Conservation (phyloP, 2,113 vertebrate genomes). For the Noctilio leporinus region DNA sequence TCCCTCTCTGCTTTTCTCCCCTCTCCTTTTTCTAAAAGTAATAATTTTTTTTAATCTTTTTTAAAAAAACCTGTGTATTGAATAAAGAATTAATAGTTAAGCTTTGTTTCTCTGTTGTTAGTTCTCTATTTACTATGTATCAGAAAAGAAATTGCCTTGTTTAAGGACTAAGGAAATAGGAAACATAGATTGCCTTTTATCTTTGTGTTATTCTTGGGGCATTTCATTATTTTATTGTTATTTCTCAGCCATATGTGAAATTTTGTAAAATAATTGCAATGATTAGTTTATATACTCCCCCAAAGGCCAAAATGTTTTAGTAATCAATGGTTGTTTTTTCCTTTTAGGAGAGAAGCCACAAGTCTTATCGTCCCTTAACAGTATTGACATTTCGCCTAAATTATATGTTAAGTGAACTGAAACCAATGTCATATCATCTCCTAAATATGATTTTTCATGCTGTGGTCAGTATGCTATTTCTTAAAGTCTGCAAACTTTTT, state of each 20-base stretch:
- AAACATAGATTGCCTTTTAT: neutral
- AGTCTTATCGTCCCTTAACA: constrained; percentile 95
- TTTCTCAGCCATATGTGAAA: neutral
- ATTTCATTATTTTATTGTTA: constrained; percentile 15
- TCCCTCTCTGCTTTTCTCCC: no score
- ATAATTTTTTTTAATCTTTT: no score
- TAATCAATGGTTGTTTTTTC: constrained; percentile 36
- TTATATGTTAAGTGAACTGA: constrained; percentile 94
- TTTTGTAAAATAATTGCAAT: neutral
- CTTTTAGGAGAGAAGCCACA: constrained; percentile 95
- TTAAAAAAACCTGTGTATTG: neutral
- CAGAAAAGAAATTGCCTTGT: neutral
- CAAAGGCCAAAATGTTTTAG: neutral
- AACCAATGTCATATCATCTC: constrained; percentile 93
- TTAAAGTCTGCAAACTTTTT: constrained; percentile 92
- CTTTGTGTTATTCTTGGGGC: neutral
- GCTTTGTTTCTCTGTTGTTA: neutral
- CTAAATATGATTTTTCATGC: constrained; percentile 90
- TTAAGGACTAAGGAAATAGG: neutral
- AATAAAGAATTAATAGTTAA: neutral
- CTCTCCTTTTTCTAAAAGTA: no score
- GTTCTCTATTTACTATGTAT: neutral
- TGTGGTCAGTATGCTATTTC: constrained; percentile 90
- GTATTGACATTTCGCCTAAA: constrained; percentile 97
- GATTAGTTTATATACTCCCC: neutral